Conservation (phyloP, 2,113 vertebrate species). For the Lasiurus cinereus region DNA sequence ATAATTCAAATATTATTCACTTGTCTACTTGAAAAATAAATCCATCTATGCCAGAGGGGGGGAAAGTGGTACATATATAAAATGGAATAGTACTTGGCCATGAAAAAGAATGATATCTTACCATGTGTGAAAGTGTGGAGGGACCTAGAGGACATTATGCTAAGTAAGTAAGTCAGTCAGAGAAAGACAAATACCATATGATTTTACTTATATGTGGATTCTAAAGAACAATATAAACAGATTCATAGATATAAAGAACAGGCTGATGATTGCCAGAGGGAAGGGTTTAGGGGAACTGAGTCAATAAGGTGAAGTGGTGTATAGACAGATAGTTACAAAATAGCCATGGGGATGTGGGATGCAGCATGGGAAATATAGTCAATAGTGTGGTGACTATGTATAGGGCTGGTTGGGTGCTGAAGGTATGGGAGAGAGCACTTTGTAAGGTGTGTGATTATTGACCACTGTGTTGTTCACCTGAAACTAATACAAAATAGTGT, state of each 20-base stretch:
- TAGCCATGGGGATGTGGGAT: background rate
- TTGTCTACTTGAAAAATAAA: slow-evolving; percentile 5
- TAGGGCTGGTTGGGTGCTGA: background rate
- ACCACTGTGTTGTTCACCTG: background rate
- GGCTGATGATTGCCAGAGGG: background rate
- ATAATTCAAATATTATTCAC: slow-evolving; percentile 21
- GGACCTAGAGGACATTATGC: background rate
- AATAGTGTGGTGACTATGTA: background rate
- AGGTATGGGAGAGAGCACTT: background rate
- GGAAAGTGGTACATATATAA: background rate
- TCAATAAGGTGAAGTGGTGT: background rate
- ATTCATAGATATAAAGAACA: background rate
- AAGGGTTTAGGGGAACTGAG: background rate
- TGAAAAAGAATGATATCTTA: background rate
- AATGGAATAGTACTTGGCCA: background rate
- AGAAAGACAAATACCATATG: background rate
- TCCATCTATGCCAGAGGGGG: background rate
- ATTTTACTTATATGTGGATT: background rate
- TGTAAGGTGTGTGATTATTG: background rate
- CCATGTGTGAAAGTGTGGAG: background rate
- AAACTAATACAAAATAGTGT: background rate
- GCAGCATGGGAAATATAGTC: background rate
- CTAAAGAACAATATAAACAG: background rate
- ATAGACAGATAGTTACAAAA: background rate
- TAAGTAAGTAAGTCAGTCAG: background rate